Conservation (phyloP, 2,888 invertebrate species). For the Lycia hirtaria region DNA sequence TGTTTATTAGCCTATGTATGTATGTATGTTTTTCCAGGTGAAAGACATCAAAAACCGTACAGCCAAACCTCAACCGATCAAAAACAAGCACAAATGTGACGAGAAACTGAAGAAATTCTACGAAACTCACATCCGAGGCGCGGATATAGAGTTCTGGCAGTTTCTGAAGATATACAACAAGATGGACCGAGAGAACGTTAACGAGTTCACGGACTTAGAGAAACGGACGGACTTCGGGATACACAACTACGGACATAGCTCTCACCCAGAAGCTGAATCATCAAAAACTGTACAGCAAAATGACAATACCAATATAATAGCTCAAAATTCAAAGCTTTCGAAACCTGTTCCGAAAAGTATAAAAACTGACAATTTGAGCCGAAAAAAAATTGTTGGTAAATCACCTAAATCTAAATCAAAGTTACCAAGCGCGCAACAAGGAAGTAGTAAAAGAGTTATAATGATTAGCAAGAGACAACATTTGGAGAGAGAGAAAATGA, state of each 20-base stretch:
- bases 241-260: conserved; percentile 38
- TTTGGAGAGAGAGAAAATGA: conserved; percentile 10
- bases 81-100: conserved; percentile 70
- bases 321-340: neutral
- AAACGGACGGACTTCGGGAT: conserved; percentile 62
- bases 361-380: neutral
- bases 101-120: conserved; percentile 66
- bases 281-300: neutral
- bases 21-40: conserved; percentile 7
- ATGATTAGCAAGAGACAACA: conserved; percentile 16
- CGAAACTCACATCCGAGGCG: conserved; percentile 66
- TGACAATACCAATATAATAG: neutral
- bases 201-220: conserved; percentile 65
- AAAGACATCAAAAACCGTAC: conserved; percentile 41
- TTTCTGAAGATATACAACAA: conserved; percentile 75
- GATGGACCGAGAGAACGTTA: conserved; percentile 65
- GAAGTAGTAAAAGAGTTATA: conserved; percentile 5
- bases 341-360: neutral
- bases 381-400: neutral
- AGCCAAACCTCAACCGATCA: conserved; percentile 63
- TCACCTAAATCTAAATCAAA: neutral
- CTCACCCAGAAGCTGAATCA: neutral
- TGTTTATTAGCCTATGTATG: too few species aligned
- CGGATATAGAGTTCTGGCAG: conserved; percentile 75
- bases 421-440: neutral